Percentiles rank a stretch among this genome's conserved stretches.
Evolutionary conservation across 2,797 vertebrate species (phyloP).

Genomic region (Pangasius djambal): DNA sequence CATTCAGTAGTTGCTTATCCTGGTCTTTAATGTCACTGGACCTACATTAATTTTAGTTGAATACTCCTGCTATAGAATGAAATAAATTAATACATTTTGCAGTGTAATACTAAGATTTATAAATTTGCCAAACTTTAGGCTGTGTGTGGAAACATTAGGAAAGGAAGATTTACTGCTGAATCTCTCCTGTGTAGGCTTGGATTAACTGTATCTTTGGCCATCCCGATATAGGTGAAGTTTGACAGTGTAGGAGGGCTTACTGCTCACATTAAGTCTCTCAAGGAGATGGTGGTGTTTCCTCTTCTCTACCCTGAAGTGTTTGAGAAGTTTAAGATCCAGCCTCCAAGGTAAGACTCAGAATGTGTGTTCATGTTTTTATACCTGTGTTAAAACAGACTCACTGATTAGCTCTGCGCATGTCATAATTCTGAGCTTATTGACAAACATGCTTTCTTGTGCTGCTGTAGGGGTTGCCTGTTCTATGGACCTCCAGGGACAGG

Average conservation of each 20-base stretch:
- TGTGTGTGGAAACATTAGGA: neutral
- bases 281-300: constrained; percentile 99
- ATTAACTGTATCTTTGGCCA: neutral
- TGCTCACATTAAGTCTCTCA: constrained; percentile 94
- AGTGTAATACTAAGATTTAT: neutral
- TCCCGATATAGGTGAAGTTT: constrained; percentile 84
- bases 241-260: constrained; percentile 93
- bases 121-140: neutral
- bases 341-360: constrained; percentile 84
- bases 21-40: neutral
- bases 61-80: neutral
- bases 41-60: neutral
- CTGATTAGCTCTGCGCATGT: neutral
- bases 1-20: neutral
- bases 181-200: neutral
- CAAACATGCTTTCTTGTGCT: neutral
- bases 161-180: neutral
- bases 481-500: constrained; percentile 98
- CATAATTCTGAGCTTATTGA: neutral
- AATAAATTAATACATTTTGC: neutral
- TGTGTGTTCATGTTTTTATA: constrained; percentile 62
- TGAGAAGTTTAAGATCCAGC: constrained; percentile 98
- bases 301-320: constrained; percentile 97
- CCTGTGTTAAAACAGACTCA: neutral
- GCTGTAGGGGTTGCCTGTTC: constrained; percentile 94